These are phyloP conservation scores for Dynastes hyllus DNA, from an alignment of 2,888 invertebrate species.

Conservation along the genomic window DNA sequence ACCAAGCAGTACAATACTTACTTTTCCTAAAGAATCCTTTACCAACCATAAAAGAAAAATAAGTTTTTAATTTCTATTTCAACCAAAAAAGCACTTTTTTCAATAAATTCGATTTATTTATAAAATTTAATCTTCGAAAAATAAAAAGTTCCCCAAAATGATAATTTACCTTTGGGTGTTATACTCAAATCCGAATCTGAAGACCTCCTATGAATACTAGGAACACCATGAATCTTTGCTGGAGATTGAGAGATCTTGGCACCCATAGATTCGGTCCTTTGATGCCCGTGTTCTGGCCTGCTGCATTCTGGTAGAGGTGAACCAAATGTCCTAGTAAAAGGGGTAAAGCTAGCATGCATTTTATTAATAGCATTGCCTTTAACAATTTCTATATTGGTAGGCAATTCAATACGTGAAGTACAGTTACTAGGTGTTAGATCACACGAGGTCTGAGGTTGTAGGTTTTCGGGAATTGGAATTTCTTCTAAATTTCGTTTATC, in stretches of 20 bases:
- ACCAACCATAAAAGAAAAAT: slow-evolving; percentile 59
- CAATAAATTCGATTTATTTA: not conserved
- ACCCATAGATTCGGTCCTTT: slow-evolving; percentile 75
- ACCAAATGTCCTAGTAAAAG: slow-evolving; percentile 66
- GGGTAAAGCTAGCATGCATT: slow-evolving; percentile 69
- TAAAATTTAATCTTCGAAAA: slow-evolving; percentile 12
- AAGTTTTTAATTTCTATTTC: slow-evolving; percentile 45
- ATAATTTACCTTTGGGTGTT: slow-evolving; percentile 87
- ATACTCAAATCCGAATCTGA: slow-evolving; percentile 96
- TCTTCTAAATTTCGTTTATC: too few relatives aligned
- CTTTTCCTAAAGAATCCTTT: slow-evolving; percentile 76
- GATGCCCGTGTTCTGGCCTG: slow-evolving; percentile 68
- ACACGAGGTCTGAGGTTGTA: slow-evolving; percentile 20
- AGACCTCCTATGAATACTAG: slow-evolving; percentile 83
- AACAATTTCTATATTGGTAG: slow-evolving; percentile 67
- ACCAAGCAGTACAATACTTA: slow-evolving; percentile 69
- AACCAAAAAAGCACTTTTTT: slow-evolving; percentile 17
- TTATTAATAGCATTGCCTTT: slow-evolving; percentile 66
- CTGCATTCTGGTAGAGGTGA: slow-evolving; percentile 63
- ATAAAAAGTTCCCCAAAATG: not conserved
- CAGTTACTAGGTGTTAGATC: slow-evolving; percentile 36
- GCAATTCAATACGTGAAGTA: slow-evolving; percentile 56
- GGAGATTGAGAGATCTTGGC: slow-evolving; percentile 75
- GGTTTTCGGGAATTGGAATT: not conserved
- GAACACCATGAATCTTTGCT: slow-evolving; percentile 70